Conservation (phyloP, 2,113 vertebrate species). For the Carassius carassius region DNA sequence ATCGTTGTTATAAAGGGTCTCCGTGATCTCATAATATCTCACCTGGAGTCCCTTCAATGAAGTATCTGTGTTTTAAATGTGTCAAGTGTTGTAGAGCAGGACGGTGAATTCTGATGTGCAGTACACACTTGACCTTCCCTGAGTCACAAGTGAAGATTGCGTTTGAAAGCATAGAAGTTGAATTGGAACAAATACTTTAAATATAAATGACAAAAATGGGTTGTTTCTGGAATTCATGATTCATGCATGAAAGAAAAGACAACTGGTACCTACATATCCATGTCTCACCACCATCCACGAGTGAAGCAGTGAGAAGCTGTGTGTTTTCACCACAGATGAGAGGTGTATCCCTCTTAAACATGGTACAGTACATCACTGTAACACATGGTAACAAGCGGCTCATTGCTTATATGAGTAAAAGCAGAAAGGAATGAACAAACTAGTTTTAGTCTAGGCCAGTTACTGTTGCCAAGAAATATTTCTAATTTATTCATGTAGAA, state of each 20-base stretch:
- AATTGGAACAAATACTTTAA: neutral
- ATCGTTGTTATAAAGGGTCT: neutral
- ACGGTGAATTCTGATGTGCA: neutral
- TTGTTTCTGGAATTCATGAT: neutral
- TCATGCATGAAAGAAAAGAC: conserved; percentile 64
- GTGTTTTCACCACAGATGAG: neutral
- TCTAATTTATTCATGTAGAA: neutral
- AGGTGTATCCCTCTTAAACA: neutral
- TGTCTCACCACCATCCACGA: neutral
- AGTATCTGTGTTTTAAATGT: conserved; percentile 8
- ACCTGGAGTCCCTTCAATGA: neutral
- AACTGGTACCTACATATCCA: conserved; percentile 26
- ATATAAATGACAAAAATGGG: neutral
- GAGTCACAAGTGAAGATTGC: neutral
- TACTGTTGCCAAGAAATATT: neutral
- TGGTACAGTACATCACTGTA: conserved; percentile 1
- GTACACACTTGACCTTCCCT: neutral
- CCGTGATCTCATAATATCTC: neutral
- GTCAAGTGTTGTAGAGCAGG: conserved; percentile 8
- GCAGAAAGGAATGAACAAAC: conserved; percentile 8
- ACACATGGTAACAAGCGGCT: neutral
- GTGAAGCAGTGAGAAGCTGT: neutral
- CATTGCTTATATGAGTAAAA: neutral
- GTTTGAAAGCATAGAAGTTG: neutral
- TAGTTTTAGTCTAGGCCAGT: neutral